Conservation (phyloP, 2,888 invertebrate species). For the Oscheius sp. region DNA sequence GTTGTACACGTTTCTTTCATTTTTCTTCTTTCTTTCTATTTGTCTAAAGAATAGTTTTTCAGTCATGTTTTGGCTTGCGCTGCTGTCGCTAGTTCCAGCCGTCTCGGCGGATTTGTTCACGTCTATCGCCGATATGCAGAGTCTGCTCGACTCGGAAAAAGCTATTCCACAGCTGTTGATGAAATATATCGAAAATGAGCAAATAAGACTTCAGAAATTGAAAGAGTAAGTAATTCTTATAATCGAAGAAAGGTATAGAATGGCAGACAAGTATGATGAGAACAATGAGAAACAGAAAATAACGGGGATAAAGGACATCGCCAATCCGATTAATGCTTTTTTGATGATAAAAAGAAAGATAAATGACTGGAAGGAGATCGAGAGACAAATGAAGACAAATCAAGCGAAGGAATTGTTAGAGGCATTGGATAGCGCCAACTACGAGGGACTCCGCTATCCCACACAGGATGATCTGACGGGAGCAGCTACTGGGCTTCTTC, state of each 20-base stretch:
- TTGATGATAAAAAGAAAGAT: conserved; percentile 73
- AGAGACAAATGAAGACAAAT: conserved; percentile 63
- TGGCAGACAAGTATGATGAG: conserved; percentile 60
- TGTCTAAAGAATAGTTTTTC: background rate
- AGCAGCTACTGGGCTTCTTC: conserved; percentile 90
- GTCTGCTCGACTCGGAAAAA: conserved; percentile 71
- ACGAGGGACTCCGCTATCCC: conserved; percentile 71
- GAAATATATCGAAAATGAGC: conserved; percentile 71
- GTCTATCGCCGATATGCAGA: conserved; percentile 72
- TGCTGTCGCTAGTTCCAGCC: conserved; percentile 13
- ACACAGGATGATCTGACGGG: conserved; percentile 88
- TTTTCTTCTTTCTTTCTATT: background rate
- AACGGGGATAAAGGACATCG: conserved; percentile 67
- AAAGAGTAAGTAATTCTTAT: conserved; percentile 39
- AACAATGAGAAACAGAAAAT: conserved; percentile 61
- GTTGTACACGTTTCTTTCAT: background rate
- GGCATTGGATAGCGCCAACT: conserved; percentile 47
- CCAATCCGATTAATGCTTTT: conserved; percentile 74
- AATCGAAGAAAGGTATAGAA: conserved; percentile 36
- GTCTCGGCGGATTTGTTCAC: conserved; percentile 72
- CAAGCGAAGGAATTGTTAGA: conserved; percentile 62
- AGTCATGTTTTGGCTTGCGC: conserved; percentile 8
- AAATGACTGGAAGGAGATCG: conserved; percentile 54
- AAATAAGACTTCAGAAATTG: conserved; percentile 68
- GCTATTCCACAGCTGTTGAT: conserved; percentile 71